Evolutionary conservation across 2,797 vertebrate species (phyloP), one percentile per base, ranked within the genome.

Genomic region (Clamator glandarius): DNA sequence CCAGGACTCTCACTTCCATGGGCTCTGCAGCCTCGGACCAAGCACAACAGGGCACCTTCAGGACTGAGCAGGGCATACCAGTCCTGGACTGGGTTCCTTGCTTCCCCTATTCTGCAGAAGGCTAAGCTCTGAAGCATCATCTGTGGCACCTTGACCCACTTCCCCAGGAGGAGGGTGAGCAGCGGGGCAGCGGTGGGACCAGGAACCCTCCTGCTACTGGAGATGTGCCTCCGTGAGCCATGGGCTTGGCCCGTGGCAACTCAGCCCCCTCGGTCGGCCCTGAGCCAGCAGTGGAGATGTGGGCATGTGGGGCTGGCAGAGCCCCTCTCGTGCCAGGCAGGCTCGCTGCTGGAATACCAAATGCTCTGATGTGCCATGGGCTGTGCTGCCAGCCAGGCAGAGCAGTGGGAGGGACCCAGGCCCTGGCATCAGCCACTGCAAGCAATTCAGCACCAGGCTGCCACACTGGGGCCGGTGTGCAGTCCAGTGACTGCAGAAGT

Each of bases 331-430:
- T 92, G 87, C 92, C 89, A 89, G 89, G 67, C 11, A 69, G 63
- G 48, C 67, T 94, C 6, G 6, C 74, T 87, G 67, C 78, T 2
- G 74, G 96, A 94, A 96, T 95, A 94, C 74, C 84, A 95, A 95
- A 77, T 87, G 61, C 74, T 95, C 92, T 95, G 81, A 92, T 94
- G 89, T 82, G 89, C 88, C 10, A 3, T 3, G 29, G 51, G 58
- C 77, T 79, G 73, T 26, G 8, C 51, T 0, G 4, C 63, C 63
- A 72, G 42, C 52, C 4, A 2, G 64, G 78, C 68, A 84, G 57
- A 85, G 72, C 4, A 3, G 20, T 3, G 2, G 69, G 57, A 77
- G 76, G 46, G 48, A 83, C 75, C 9, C 2, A 0, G 52, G 42
- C 26, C 33, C 23, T 14, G 3, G 16, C 12, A 8, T 15, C 6